Evolutionary conservation across 2,797 vertebrate genomes (phyloP).

Genomic region (Percopsis omiscomaycus): DNA sequence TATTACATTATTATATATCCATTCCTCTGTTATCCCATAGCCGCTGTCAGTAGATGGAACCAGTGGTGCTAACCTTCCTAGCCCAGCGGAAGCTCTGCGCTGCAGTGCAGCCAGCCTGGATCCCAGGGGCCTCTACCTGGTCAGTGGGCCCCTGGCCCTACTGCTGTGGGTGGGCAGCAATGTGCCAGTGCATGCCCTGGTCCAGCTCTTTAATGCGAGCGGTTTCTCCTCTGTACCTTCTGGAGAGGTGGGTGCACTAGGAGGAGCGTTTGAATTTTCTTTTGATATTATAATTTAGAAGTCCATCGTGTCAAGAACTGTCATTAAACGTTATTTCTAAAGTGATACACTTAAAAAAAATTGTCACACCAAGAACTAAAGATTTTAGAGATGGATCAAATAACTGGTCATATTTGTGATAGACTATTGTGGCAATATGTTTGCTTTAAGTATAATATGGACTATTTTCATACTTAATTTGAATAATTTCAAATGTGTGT

Average conservation of each 20-base stretch:
- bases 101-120: constrained; percentile 70
- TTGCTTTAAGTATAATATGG: too few relatives aligned
- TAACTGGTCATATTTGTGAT: too few relatives aligned
- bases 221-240: constrained; percentile 74
- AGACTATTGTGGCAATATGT: too few relatives aligned
- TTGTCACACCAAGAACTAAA: too few relatives aligned
- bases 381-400: too few relatives aligned
- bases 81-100: constrained; percentile 55
- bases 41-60: constrained; percentile 22
- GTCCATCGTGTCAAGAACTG: too few relatives aligned
- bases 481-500: neutral
- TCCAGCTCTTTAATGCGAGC: constrained; percentile 71
- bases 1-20: neutral
- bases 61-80: neutral
- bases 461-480: neutral
- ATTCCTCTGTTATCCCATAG: constrained; percentile 42
- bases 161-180: constrained; percentile 78
- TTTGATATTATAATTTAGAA: neutral
- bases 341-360: too few relatives aligned
- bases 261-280: neutral
- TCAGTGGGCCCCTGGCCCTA: constrained; percentile 72
- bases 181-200: constrained; percentile 60
- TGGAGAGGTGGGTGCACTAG: constrained; percentile 70
- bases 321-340: too few relatives aligned
- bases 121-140: constrained; percentile 67